Evolutionary conservation across 2,888 invertebrate genomes (phyloP), one percentile per base, ranked within the genome.

Genomic region (Gibbula magus): DNA sequence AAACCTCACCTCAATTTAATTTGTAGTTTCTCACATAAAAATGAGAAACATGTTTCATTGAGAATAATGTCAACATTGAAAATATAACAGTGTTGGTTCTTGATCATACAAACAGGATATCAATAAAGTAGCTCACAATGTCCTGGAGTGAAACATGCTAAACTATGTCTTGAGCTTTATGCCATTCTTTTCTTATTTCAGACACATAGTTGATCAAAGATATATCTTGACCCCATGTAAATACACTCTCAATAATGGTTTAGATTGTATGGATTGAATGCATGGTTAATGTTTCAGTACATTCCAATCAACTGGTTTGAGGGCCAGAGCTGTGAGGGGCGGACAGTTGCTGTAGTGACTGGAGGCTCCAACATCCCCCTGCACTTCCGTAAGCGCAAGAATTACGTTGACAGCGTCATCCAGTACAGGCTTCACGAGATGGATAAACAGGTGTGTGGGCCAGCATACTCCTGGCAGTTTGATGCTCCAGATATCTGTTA

Each of bases 291-390:
- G 70, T 70, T 32, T 4, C 83, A 92, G 92, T 90, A 91, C 84
- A 95, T 95, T 83, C 95, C 95, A 2, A 89, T 95, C 86, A 95
- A 95, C 88, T 94, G 93, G 87, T 95, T 95, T 91, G 95, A 95
- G 90, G 95, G 95, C 18, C 94, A 94, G 77, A 95, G 95, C 87
- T 94, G 95, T 87, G 95, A 95, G 82, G 91, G 92, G n/a, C 90
- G 94, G 88, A 91, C 94, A 84, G 94, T 95, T 29, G 94, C 95
- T 0, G 94, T 95, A 73, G 94, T 95, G 20, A 94, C 95, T n/a
- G 95, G 95, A 22, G 95, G 95, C 16, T 92, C 94, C 56, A 94
- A 93, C 85, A 94, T 95, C 81, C 94, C 94, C 0, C 91, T 95
- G 52, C 94, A 94, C 20, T 95, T 94, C 88, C 93, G 93, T 82